Base-by-base conservation (phyloP, 2,113 vertebrate species). In the Platichthys flesus region DNA sequence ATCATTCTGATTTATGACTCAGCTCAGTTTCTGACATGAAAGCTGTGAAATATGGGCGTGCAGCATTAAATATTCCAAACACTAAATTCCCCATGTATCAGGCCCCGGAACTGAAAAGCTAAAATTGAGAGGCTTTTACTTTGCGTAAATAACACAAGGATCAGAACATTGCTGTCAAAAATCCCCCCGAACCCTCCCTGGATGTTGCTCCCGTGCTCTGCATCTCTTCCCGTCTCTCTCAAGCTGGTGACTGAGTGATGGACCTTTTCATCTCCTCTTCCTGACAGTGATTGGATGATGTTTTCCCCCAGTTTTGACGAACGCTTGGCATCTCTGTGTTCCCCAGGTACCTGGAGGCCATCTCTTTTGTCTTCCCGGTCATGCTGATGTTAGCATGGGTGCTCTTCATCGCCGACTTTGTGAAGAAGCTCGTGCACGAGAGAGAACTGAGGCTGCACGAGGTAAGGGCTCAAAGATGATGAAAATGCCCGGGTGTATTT, bases 391-490 rank as follows among this genome's bases (percentile, higher is more conserved):
- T 97, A 69, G 95, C 97, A 84, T 99, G 98, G 98, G 93, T 97
- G 74, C 95, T 99, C 85, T 98, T 98, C 83, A 93, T 99, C 79
- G 96, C 98, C 74, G 93, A 97, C 80, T 99, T 99, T 89, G 97
- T 98, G 59, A 99, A 97, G 91, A 98, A 97, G 67, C 95, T 99
- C 49, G 98, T 99, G 79, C 95, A 98, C 47, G 98, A 99, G 91
- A 95, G 97, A 92, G 97, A 99, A 89, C 94, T 99, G 76, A 93
- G 97, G 81, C 95, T 99, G 85, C 97, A 99, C 61, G 96, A 99
- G 97, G 98, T 98, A 94, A 70, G 13, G 12, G 12, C 4, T 26
- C 1, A 31, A 58, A 64, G 20, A 71, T 42, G 14, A 54, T n/a
- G 18, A 15, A 45, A 66, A 49, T 16, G 37, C 45, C 28, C 7